Evolutionary conservation across 2,113 vertebrate genomes (phyloP).

Genomic region (Lucifuga dentata): DNA sequence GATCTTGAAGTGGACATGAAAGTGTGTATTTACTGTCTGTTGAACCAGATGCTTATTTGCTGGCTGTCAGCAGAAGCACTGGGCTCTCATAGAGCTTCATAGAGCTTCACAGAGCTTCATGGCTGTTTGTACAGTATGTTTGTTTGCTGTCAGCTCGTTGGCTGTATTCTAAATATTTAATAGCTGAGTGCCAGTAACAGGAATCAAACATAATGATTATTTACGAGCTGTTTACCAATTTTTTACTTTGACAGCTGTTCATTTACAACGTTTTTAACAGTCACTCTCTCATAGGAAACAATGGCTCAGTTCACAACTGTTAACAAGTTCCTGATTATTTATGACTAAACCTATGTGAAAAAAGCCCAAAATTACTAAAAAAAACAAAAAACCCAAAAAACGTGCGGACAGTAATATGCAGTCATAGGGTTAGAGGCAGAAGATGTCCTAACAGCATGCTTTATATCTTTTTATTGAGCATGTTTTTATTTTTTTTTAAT

Average conservation of each 20-base stretch:
- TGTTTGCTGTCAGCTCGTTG: constrained; percentile 18
- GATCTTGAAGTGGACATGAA: constrained; percentile 56
- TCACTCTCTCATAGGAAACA: not conserved
- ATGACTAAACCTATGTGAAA: too few species aligned
- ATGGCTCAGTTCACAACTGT: not conserved
- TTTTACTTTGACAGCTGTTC: not conserved
- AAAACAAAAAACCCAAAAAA: too few species aligned
- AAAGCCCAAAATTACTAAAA: too few species aligned
- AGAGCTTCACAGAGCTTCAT: constrained; percentile 2
- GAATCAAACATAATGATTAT: constrained; percentile 20
- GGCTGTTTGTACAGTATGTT: constrained; percentile 38
- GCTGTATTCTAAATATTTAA: constrained; percentile 27
- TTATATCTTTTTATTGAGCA: too few species aligned
- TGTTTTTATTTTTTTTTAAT: too few species aligned
- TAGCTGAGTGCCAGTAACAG: constrained; percentile 26
- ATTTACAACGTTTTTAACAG: not conserved
- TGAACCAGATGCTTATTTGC: constrained; percentile 68
- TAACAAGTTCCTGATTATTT: too few species aligned
- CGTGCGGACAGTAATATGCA: too few species aligned
- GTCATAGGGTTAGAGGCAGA: too few species aligned
- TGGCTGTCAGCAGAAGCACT: constrained; percentile 54
- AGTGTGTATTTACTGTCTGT: constrained; percentile 67
- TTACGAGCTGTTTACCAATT: constrained; percentile 39
- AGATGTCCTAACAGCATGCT: too few species aligned
- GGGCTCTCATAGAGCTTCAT: constrained; percentile 29